Evolutionary conservation across 2,797 vertebrate genomes (phyloP), one percentile per base, ranked within the genome.

Genomic region (Cercopithecus hamlyni): DNA sequence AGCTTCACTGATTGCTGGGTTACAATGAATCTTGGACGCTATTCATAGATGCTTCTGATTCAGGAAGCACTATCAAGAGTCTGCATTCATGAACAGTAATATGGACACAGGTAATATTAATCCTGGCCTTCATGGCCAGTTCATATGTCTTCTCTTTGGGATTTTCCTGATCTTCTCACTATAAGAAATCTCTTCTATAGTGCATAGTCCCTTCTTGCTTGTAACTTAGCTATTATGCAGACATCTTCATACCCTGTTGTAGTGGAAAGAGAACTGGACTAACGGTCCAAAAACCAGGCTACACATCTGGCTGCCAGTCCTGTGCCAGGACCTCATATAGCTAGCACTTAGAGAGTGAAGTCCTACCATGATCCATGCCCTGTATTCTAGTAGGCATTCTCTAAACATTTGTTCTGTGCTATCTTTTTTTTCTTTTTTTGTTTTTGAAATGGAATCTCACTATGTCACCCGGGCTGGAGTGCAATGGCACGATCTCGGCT

Each of bases 131-230:
- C 9, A 39, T 27, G 39, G 30, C 2, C 41, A 97, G 15, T 72
- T 85, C 10, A 41, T 7, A 9, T 17, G 14, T 61, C 20, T 94
- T 90, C n/a, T 76, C 41, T 50, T 27, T 8, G 5, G 27, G 2
- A 88, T 22, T 73, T 85, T 27, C 91, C n/a, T 73, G 14, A 55
- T n/a, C 39, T 70, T 94, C 43, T 81, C 9, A 6, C 10, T 92
- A 20, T 36, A 93, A 86, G 13, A 88, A 83, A 67, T 26, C 39
- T 92, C 45, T 88, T 73, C 14, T 58, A 4, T 1, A 43, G 36
- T 13, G 2, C 22, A 33, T 50, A 13, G 9, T 41, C 19, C 11
- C 15, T 83, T 50, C 33, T 73, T 33, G 50, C 10, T 85, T 81
- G 1, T 73, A 1, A 79, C 7, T 26, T 86, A 36, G 39, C 27